Evolutionary conservation across 1,140 invertebrate species (phyloP).

Genomic region (Drosophila bocqueti): DNA sequence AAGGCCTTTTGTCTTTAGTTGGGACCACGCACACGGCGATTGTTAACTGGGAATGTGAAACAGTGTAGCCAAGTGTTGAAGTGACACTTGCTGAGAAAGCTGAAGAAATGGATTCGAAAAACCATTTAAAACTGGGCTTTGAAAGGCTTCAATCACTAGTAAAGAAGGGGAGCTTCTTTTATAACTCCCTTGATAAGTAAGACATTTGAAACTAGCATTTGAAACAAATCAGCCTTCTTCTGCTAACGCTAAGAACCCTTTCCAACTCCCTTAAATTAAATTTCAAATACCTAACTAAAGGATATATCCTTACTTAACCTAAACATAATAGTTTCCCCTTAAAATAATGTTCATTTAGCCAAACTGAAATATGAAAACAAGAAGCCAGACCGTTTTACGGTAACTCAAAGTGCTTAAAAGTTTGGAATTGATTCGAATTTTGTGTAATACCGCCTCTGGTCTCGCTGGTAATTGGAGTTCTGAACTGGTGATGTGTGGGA

Average conservation of each 20-base stretch:
- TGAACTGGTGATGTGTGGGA: slow-evolving; percentile 21
- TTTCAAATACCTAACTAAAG: background rate
- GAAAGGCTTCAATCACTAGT: background rate
- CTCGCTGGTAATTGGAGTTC: slow-evolving; percentile 4
- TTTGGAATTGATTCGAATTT: background rate
- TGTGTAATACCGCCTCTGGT: background rate
- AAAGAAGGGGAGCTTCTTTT: background rate
- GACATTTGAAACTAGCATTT: background rate
- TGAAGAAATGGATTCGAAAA: background rate
- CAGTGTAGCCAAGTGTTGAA: slow-evolving; percentile 25
- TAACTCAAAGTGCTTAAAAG: slow-evolving; percentile 7
- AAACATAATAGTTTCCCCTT: background rate
- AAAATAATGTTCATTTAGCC: background rate
- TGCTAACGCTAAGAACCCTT: background rate
- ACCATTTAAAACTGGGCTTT: no score
- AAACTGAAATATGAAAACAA: slow-evolving; percentile 9
- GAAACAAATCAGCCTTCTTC: background rate
- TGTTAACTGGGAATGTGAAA: slow-evolving; percentile 3
- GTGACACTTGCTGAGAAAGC: slow-evolving; percentile 10
- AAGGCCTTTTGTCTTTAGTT: slow-evolving; percentile 45
- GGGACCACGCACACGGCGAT: background rate
- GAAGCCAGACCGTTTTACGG: slow-evolving; percentile 1
- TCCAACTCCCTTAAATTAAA: background rate
- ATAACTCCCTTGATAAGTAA: background rate
- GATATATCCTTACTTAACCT: background rate